These are phyloP conservation scores for Cichladusa arquata DNA, from an alignment of 2,113 vertebrate species.

Conservation along the genomic window DNA sequence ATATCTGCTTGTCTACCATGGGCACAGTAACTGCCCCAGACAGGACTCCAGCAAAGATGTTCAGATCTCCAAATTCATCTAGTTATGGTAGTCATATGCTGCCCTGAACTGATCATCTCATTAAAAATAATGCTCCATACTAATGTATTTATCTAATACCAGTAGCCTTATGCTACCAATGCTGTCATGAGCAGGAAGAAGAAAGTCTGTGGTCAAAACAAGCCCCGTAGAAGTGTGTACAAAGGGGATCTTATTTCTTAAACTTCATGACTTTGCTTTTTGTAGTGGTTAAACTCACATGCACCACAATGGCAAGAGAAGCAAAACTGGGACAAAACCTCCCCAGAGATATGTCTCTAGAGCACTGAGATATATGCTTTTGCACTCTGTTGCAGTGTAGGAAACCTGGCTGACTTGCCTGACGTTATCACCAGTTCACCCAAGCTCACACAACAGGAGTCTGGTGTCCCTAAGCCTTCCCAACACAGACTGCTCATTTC, in stretches of 20 bases:
- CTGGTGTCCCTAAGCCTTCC: background rate
- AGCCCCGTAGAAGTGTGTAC: background rate
- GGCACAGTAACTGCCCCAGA: background rate
- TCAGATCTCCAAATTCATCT: background rate
- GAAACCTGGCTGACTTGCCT: background rate
- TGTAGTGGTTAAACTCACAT: background rate
- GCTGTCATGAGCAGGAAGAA: background rate
- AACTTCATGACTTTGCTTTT: background rate
- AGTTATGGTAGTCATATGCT: background rate
- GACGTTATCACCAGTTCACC: rapidly evolving
- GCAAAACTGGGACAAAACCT: background rate
- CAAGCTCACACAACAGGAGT: background rate
- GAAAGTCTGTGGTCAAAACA: background rate
- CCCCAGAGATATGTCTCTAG: background rate
- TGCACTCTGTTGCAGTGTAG: background rate
- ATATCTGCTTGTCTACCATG: background rate
- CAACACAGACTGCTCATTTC: background rate
- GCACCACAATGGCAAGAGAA: background rate
- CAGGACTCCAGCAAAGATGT: background rate
- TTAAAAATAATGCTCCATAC: background rate
- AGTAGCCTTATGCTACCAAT: background rate
- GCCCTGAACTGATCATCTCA: background rate
- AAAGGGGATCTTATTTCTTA: background rate
- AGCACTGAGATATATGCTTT: background rate
- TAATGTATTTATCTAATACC: background rate